phyloP scores from a whole-genome alignment of 2,888 invertebrate genomes.

The Julus scanicus region DNA sequence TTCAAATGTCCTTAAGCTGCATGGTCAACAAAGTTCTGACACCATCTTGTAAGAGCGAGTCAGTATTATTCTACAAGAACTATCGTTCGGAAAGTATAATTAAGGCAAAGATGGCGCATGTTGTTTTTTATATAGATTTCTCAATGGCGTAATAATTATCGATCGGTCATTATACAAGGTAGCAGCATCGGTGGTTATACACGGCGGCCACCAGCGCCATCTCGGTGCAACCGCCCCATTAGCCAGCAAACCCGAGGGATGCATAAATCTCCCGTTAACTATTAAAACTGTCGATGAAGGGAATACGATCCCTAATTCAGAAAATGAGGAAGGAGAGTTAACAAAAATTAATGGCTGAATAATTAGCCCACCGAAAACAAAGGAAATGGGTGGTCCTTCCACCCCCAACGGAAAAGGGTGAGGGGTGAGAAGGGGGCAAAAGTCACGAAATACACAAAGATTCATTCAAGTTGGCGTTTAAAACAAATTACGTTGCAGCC shows the following conservation, averaged over 20 bases:
- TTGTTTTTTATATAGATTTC: background rate
- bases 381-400: background rate
- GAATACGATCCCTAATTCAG: background rate
- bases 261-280: slow-evolving; percentile 10
- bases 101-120: no score
- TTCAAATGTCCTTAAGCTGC: no score
- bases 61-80: no score
- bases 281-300: background rate
- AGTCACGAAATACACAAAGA: background rate
- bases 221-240: slow-evolving; percentile 11
- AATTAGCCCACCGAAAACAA: background rate
- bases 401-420: background rate
- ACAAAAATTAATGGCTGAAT: background rate
- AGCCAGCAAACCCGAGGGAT: background rate
- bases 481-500: background rate
- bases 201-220: background rate
- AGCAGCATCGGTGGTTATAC: background rate
- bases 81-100: no score
- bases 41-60: no score
- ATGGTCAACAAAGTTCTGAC: no score
- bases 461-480: background rate
- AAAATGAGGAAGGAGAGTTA: background rate
- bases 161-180: background rate
- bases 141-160: background rate
- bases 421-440: no score